Conservation (phyloP, 2,797 vertebrate genomes). For the Pitangus sulphuratus region DNA sequence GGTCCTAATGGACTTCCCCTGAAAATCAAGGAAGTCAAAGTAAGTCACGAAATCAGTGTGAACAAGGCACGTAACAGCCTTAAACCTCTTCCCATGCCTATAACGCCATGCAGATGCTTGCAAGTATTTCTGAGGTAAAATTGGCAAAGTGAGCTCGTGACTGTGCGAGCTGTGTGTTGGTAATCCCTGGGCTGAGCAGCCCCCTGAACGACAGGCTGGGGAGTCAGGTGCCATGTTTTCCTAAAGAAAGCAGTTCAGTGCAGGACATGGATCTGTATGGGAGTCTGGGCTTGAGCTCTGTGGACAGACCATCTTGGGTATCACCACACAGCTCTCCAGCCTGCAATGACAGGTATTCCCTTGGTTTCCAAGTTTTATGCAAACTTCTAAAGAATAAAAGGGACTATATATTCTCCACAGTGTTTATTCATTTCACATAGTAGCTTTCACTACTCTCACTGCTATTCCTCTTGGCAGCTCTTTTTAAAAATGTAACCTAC, state of each 20-base stretch:
- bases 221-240: accelerated
- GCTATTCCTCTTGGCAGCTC: background rate
- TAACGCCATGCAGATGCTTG: background rate
- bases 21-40: background rate
- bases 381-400: background rate
- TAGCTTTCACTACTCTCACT: background rate
- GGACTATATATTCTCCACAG: background rate
- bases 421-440: background rate
- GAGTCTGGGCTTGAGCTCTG: background rate
- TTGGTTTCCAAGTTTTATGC: background rate
- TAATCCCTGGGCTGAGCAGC: too few relatives aligned
- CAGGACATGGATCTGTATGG: background rate
- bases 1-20: background rate
- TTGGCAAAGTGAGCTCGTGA: background rate
- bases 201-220: accelerated
- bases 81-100: accelerated
- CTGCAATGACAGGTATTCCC: background rate
- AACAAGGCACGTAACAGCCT: background rate
- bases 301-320: background rate
- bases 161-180: background rate
- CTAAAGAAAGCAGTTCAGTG: background rate
- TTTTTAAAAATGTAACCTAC: background rate
- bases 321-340: background rate
- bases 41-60: background rate
- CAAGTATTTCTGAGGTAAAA: background rate